Percentiles rank a stretch among this genome's conserved stretches.
phyloP scores from a whole-genome alignment of 2,113 vertebrate genomes.

The Aix galericulata region DNA sequence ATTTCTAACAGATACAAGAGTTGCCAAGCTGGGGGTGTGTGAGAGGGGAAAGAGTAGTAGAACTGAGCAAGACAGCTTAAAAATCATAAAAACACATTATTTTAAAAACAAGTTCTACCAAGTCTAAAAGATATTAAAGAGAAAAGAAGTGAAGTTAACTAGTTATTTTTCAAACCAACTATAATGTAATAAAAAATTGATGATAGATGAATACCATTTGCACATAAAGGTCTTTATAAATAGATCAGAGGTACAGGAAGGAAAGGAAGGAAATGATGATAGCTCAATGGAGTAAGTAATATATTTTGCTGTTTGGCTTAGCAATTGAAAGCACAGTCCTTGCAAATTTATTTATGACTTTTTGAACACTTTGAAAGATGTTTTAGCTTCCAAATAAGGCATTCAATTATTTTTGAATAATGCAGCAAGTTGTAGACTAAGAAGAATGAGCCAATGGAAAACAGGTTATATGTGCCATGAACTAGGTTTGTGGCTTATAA shows the following conservation, averaged over 20 bases:
- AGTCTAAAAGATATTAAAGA: background rate
- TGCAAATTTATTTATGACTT: background rate
- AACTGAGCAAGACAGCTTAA: background rate
- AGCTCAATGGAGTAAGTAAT: background rate
- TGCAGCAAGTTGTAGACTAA: background rate
- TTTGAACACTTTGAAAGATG: background rate
- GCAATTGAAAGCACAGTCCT: background rate
- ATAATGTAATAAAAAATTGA: constrained; percentile 35
- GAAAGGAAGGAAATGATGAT: background rate
- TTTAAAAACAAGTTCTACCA: background rate
- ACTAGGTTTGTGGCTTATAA: background rate
- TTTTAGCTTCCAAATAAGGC: background rate
- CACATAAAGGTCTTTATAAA: constrained; percentile 31
- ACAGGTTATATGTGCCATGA: background rate
- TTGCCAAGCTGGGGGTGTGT: background rate
- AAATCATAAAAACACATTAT: background rate
- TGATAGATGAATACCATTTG: background rate
- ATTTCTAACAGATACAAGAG: background rate
- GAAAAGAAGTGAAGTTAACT: background rate
- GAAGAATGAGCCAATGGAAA: background rate
- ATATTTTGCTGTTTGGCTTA: background rate
- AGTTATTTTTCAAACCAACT: constrained; percentile 39
- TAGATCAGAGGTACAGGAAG: constrained; percentile 18
- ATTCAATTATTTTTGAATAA: background rate
- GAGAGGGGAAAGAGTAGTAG: too few species aligned